Base-by-base conservation (phyloP, 2,113 vertebrate species). In the Reinhardtius hippoglossoides region DNA sequence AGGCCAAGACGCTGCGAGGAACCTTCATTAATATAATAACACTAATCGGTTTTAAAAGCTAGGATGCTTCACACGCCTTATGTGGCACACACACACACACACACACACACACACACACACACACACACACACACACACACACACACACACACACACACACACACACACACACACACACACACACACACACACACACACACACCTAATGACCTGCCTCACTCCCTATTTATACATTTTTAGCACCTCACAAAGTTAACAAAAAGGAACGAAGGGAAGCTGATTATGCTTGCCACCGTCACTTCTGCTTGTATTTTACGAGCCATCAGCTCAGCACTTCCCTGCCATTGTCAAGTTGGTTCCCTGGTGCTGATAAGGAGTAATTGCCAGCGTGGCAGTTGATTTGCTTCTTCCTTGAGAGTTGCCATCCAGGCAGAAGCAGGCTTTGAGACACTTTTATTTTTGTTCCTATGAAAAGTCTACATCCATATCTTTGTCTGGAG, bases 401-500 rank as follows among this genome's bases (percentile, higher is more conserved):
- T 84, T 67, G 78, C 63, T 81, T 87, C 85, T 84, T 89, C 82
- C 78, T 80, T 72, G 80, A 91, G 90, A 88, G 86, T 87, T 81
- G 68, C 63, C 63, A 84, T 78, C 71, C 64, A 90, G 72, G 78
- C 88, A 77, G 71, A 87, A 87, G 79, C 64, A 46, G 68, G 76
- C 83, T 74, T 86, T 79, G 31, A 76, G 80, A 70, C 57, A 54
- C 66, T 81, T 86, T 50, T 48, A 10, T 40, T 50, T 90, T 90
- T 91, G 82, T 91, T 87, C 72, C 60, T 37, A 40, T 79, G 78
- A 84, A 87, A 86, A 85, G 82, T 90, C 81, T 72, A 90, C 88
- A 89, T 92, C 82, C 64, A 66, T 88, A 87, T 90, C 76, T 92
- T 92, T 90, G 85, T 90, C 82, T 83, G 78, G 88, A 90, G 88